A percentile compares a stretch with the other conserved stretches of the same genome.
Conservation (phyloP, 2,797 vertebrate species). For the Platyrinchus mystaceus region DNA sequence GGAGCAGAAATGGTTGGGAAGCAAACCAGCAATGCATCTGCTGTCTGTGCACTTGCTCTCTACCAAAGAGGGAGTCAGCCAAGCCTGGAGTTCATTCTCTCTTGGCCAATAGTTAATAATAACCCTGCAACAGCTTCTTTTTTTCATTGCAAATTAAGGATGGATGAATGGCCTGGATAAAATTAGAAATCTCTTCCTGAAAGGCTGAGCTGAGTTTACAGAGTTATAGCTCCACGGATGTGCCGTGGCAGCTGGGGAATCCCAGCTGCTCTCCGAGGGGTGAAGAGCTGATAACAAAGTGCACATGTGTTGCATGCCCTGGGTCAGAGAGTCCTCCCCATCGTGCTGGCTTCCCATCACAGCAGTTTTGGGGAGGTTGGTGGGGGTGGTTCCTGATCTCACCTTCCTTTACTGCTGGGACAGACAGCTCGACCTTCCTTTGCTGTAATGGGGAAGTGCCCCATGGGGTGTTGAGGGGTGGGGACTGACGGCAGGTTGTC, state of each 20-base stretch:
- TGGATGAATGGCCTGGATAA: conserved; percentile 45
- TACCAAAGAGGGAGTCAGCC: conserved; percentile 11
- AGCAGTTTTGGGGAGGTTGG: neutral
- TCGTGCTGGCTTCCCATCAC: neutral
- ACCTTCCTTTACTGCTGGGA: neutral
- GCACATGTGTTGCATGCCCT: neutral
- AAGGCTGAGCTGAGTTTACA: conserved; percentile 26
- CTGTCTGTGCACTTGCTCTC: conserved; percentile 27
- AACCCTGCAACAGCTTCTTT: conserved; percentile 17
- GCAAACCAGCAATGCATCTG: neutral
- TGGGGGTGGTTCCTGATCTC: neutral
- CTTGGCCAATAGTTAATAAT: conserved; percentile 58
- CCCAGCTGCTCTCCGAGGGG: neutral
- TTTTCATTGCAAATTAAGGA: conserved; percentile 6
- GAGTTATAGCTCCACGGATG: neutral
- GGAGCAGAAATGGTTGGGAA: neutral
- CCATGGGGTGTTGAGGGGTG: neutral
- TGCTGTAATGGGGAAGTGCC: neutral
- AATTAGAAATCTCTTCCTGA: conserved; percentile 50
- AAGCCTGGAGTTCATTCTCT: conserved; percentile 47
- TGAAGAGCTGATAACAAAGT: neutral
- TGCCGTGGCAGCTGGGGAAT: neutral
- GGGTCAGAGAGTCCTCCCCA: neutral
- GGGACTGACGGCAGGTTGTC: neutral
- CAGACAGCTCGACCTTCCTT: neutral